Evolutionary conservation across 2,797 vertebrate genomes (phyloP), one percentile per base, ranked within the genome.

Genomic region (Hylomyscus alleni): DNA sequence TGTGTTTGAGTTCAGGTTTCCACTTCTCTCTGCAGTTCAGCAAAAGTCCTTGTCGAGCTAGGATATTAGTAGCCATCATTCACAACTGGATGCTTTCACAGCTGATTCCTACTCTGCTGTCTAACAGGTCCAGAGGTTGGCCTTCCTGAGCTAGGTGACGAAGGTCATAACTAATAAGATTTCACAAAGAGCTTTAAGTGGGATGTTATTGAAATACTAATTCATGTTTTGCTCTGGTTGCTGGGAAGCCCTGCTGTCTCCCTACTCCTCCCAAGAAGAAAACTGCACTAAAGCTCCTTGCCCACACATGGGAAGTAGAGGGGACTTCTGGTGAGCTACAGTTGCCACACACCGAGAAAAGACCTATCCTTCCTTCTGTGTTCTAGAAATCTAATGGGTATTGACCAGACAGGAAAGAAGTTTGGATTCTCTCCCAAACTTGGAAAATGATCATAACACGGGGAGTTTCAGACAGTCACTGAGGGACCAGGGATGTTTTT

Each of bases 401-500:
- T 54, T 7, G 1, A 60, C 22, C 47, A 85, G n/a, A 89, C 1
- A 65, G 26, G 40, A 88, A 26, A 10, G 72, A 88, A 62, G 19
- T 75, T 56, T 75, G 34, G 26, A 52, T 17, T 52, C 65, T 85
- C 60, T 20, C 19, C 31, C 12, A 34, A n/a, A n/a, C 47, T 19
- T 77, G 10, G 24, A 88, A 78, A n/a, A 83, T 29, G 52, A 37
- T 13, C 40, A 40, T 24, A 2, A 47, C 14, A 3, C 6, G 15
- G 22, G 13, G 10, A 6, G 10, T 29, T 50, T 78, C 56, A 89
- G 37, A 99, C 15, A 99, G 99, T 86, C 98, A 98, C 83, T 98
- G 99, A 97, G 98, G 99, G 97, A 98, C 98, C 95, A 98, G 99
- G 73, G 98, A 98, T 95, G 98, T 95, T 40, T 97, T 99, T 97